These are phyloP conservation scores for Psettodes erumei DNA, from an alignment of 2,113 vertebrate genomes.

Conservation along the genomic window DNA sequence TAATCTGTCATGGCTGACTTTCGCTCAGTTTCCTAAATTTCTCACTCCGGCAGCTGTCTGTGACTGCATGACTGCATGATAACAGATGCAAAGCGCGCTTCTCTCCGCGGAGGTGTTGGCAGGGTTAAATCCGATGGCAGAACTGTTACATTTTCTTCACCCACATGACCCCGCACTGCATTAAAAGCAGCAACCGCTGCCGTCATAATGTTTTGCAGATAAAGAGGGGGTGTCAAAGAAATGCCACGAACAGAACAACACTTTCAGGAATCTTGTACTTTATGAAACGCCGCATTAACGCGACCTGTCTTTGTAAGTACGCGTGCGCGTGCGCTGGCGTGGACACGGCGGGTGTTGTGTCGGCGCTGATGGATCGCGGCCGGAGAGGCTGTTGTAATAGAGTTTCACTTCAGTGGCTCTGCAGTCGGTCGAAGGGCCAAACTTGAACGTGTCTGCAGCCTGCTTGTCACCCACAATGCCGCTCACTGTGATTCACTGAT, in stretches of 20 bases:
- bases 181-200: slow-evolving; percentile 30
- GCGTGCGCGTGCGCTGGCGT: neutral
- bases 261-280: slow-evolving; percentile 45
- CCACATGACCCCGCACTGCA: slow-evolving; percentile 14
- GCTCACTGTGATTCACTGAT: slow-evolving; percentile 65
- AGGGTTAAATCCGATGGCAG: slow-evolving; percentile 49
- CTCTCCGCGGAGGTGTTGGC: slow-evolving; percentile 62
- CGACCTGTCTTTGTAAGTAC: slow-evolving; percentile 40
- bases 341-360: slow-evolving; percentile 29
- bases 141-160: slow-evolving; percentile 45
- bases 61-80: slow-evolving; percentile 23
- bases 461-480: slow-evolving; percentile 57
- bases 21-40: slow-evolving; percentile 27
- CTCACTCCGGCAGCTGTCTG: slow-evolving; percentile 48
- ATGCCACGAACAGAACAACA: slow-evolving; percentile 45
- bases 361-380: slow-evolving; percentile 70
- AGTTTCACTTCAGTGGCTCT: slow-evolving; percentile 78
- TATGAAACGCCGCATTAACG: slow-evolving; percentile 54
- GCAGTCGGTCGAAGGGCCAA: slow-evolving; percentile 72
- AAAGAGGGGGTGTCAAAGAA: slow-evolving; percentile 37
- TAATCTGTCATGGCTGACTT: slow-evolving; percentile 13
- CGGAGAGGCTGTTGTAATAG: slow-evolving; percentile 76
- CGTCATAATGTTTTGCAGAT: slow-evolving; percentile 45
- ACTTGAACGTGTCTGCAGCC: slow-evolving; percentile 53
- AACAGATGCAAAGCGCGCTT: slow-evolving; percentile 48